These are phyloP conservation scores for Oreochromis mossambicus DNA, from an alignment of 2,797 vertebrate genomes.

Conservation along the genomic window DNA sequence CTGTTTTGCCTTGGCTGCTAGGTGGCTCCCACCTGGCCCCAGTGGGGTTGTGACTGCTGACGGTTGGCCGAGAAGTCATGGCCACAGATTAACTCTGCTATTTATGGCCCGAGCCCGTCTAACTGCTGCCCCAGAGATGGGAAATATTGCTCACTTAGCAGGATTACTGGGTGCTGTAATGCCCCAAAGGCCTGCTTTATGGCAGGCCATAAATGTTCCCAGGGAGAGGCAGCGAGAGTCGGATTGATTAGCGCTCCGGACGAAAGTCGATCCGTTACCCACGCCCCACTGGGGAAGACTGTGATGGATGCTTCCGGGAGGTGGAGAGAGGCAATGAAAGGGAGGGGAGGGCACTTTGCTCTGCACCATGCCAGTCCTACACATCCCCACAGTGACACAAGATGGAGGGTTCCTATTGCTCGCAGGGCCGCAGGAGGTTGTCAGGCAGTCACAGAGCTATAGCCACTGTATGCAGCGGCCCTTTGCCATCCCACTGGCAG, in stretches of 20 bases:
- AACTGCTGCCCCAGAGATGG: conserved; percentile 79
- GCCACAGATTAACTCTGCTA: conserved; percentile 80
- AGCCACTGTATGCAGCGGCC: conserved; percentile 39
- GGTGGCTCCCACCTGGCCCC: conserved; percentile 53
- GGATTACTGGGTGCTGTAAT: conserved; percentile 83
- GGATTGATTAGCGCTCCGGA: conserved; percentile 77
- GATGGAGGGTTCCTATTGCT: conserved; percentile 69
- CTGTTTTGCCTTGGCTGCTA: conserved; percentile 67
- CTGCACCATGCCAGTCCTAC: conserved; percentile 60
- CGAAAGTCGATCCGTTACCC: conserved; percentile 80
- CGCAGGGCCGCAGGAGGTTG: conserved; percentile 64
- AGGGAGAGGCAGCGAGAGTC: conserved; percentile 77
- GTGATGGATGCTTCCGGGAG: conserved; percentile 75
- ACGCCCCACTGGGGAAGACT: conserved; percentile 64
- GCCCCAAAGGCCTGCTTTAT: conserved; percentile 85
- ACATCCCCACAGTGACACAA: conserved; percentile 72
- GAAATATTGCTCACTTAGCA: conserved; percentile 85
- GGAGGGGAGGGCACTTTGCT: conserved; percentile 68
- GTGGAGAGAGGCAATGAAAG: conserved; percentile 58
- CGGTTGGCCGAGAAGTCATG: conserved; percentile 69
- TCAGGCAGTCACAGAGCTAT: conserved; percentile 69
- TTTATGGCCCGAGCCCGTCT: conserved; percentile 74
- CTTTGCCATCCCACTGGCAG: conserved; percentile 58
- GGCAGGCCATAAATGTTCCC: conserved; percentile 83
- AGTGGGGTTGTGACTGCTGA: conserved; percentile 54